Percentiles rank a stretch among this genome's conserved stretches.
Conservation (phyloP, 2,797 vertebrate species). For the Lates japonicus region DNA sequence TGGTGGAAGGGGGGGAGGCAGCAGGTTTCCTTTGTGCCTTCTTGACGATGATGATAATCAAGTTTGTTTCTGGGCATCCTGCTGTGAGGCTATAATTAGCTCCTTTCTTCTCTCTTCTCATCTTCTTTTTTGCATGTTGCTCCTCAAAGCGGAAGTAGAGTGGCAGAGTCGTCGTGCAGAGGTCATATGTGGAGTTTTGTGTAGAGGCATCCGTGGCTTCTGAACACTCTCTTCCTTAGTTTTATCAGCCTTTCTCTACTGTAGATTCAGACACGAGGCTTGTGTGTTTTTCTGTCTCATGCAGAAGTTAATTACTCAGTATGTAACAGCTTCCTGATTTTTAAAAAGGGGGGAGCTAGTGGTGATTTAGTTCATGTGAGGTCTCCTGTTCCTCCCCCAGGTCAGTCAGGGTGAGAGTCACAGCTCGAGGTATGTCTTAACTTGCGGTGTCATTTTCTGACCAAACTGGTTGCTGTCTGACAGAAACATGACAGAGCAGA, state of each 20-base stretch:
- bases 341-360: constrained; percentile 17
- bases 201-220: constrained; percentile 7
- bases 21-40: constrained; percentile 83
- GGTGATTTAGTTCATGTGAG: constrained; percentile 39
- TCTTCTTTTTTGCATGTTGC: constrained; percentile 60
- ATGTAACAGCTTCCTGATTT: constrained; percentile 4
- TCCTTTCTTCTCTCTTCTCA: constrained; percentile 62
- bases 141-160: constrained; percentile 55
- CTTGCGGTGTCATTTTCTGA: constrained; percentile 73
- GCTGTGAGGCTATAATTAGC: constrained; percentile 84
- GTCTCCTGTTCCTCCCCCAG: constrained; percentile 35
- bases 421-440: constrained; percentile 69
- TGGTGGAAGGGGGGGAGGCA: constrained; percentile 74
- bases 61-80: constrained; percentile 84
- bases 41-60: constrained; percentile 84
- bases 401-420: constrained; percentile 66
- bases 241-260: constrained; percentile 13
- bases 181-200: constrained; percentile 54
- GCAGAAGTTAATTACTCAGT: constrained; percentile 23
- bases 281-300: constrained; percentile 22
- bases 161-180: constrained; percentile 33
- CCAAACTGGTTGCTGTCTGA: constrained; percentile 75
- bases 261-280: constrained; percentile 13
- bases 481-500: constrained; percentile 79
- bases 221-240: constrained; percentile 6